A percentile compares a stretch with the other conserved stretches of the same genome.
These are phyloP conservation scores for Hippopotamus amphibius DNA, from an alignment of 2,113 vertebrate genomes.

Conservation along the genomic window DNA sequence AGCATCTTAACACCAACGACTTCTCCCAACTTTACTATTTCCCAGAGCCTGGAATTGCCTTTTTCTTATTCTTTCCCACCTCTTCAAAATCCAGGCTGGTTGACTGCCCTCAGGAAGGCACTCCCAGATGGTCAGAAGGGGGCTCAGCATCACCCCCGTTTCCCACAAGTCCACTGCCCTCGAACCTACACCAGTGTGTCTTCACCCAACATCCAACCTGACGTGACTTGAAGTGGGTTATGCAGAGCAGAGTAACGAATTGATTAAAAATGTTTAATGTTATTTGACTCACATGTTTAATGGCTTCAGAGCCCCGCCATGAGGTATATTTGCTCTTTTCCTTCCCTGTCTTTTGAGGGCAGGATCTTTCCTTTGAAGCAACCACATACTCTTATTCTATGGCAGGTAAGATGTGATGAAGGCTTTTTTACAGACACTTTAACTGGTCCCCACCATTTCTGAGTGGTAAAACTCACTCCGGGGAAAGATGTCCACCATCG, in stretches of 20 bases:
- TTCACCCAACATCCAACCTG: not conserved
- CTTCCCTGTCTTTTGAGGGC: not conserved
- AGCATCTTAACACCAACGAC: not conserved
- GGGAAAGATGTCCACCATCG: not conserved
- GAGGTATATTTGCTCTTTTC: not conserved
- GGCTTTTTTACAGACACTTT: not conserved
- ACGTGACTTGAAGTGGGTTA: not conserved
- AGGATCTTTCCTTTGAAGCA: not conserved
- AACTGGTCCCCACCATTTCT: not conserved
- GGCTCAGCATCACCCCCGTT: rapidly evolving
- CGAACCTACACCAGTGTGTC: too few relatives aligned
- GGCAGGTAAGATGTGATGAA: not conserved
- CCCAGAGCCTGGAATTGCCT: not conserved
- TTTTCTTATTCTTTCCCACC: not conserved
- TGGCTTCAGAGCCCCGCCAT: not conserved
- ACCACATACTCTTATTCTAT: too few relatives aligned
- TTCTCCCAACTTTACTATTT: not conserved
- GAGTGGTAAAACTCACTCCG: not conserved
- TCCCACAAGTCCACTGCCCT: not conserved
- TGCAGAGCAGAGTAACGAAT: not conserved
- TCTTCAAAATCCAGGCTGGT: not conserved
- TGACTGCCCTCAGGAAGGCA: not conserved
- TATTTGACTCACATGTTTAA: not conserved
- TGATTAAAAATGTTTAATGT: not conserved
- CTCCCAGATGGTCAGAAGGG: too few relatives aligned